These are phyloP conservation scores for Campoplex nolae DNA, from an alignment of 2,888 invertebrate genomes.

Conservation along the genomic window DNA sequence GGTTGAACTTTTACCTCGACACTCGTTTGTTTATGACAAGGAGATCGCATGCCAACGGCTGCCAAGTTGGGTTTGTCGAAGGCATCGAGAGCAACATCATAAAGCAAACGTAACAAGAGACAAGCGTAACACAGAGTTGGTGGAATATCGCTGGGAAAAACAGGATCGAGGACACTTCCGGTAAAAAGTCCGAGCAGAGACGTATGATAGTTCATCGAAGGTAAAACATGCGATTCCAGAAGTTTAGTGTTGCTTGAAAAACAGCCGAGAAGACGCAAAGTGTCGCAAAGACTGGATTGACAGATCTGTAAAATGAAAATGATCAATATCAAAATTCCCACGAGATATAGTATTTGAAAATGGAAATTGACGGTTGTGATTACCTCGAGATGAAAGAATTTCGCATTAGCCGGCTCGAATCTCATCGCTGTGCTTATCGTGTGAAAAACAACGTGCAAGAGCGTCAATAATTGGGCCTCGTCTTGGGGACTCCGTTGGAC, in stretches of 20 bases:
- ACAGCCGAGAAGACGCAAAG: slow-evolving; percentile 96
- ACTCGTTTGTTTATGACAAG: slow-evolving; percentile 87
- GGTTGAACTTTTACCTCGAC: slow-evolving; percentile 86
- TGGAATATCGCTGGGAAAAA: slow-evolving; percentile 90
- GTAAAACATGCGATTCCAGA: slow-evolving; percentile 84
- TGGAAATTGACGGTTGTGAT: slow-evolving; percentile 60
- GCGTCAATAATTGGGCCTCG: slow-evolving; percentile 89
- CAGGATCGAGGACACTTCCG: slow-evolving; percentile 90
- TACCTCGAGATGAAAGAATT: slow-evolving; percentile 98
- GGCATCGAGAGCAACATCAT: slow-evolving; percentile 97
- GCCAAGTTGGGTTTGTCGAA: slow-evolving; percentile 95
- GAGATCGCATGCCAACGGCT: slow-evolving; percentile 88
- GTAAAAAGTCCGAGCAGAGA: slow-evolving; percentile 91
- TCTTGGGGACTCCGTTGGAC: slow-evolving; percentile 79
- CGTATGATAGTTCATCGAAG: slow-evolving; percentile 82
- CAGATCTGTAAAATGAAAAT: slow-evolving; percentile 89
- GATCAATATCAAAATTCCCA: background rate
- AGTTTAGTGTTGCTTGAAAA: slow-evolving; percentile 88
- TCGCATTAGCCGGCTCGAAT: slow-evolving; percentile 99
- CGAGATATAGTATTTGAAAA: background rate
- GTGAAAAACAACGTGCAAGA: slow-evolving; percentile 96
- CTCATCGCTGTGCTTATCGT: slow-evolving; percentile 99
- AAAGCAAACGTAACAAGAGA: slow-evolving; percentile 93
- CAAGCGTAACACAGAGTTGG: slow-evolving; percentile 93
- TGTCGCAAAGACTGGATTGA: slow-evolving; percentile 96